Conservation (phyloP, 2,888 invertebrate species). For the Lissocephala sabroskyi region DNA sequence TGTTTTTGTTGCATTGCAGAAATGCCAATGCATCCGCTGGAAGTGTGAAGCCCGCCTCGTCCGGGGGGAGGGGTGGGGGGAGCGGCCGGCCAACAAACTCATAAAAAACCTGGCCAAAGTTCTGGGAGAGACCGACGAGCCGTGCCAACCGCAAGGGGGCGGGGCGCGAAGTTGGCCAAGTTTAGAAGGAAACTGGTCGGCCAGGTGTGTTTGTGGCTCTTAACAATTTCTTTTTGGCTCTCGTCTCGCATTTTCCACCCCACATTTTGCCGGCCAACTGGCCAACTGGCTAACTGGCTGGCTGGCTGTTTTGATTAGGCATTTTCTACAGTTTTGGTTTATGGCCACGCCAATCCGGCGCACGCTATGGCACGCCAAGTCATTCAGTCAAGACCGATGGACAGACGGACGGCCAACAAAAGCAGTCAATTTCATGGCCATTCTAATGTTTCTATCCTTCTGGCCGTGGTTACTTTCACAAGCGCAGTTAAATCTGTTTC, state of each 20-base stretch:
- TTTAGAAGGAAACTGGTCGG: no score
- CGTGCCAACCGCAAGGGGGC: no score
- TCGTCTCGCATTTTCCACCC: no score
- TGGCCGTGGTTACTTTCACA: slow-evolving; percentile 46
- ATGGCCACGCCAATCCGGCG: slow-evolving; percentile 11
- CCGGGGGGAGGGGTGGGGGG: no score
- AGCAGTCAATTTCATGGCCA: slow-evolving; percentile 59
- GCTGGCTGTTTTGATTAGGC: slow-evolving; percentile 8
- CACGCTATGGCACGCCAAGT: slow-evolving; percentile 1
- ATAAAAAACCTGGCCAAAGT: slow-evolving; percentile 32
- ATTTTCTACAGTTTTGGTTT: slow-evolving; percentile 15
- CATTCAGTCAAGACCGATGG: slow-evolving; percentile 1
- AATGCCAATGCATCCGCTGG: background rate
- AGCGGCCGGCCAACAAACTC: slow-evolving; percentile 38
- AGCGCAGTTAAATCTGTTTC: slow-evolving; percentile 39
- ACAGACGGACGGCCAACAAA: slow-evolving; percentile 45
- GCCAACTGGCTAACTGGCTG: slow-evolving; percentile 6
- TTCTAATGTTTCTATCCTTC: slow-evolving; percentile 47
- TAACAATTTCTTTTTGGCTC: slow-evolving; percentile 60
- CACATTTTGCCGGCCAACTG: background rate
- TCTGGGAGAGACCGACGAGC: no score
- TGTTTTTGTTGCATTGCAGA: background rate
- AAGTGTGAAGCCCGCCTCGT: background rate
- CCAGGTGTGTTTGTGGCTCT: slow-evolving; percentile 60
- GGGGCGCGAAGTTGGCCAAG: no score